Percentiles rank a stretch among this genome's conserved stretches.
These are phyloP conservation scores for Urechis unicinctus DNA, from an alignment of 2,888 invertebrate genomes.

Conservation along the genomic window DNA sequence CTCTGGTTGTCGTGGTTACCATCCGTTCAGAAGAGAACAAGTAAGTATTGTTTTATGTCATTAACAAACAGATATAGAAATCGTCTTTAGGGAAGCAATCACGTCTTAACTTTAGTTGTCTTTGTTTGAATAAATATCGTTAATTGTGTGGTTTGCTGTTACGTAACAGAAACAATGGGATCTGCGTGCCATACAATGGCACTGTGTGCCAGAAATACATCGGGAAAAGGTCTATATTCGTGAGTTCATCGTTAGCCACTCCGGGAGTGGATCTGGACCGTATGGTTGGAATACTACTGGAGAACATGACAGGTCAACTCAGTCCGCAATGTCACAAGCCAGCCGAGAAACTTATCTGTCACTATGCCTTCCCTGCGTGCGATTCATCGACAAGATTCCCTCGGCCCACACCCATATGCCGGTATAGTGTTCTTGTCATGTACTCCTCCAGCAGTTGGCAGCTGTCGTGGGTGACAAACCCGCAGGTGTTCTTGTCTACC, in stretches of 20 bases:
- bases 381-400: constrained; percentile 36
- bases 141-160: too few species aligned
- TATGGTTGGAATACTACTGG: constrained; percentile 5
- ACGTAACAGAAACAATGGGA: constrained; percentile 8
- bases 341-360: constrained; percentile 83
- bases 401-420: constrained; percentile 7
- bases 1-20: too few species aligned
- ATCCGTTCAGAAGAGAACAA: too few species aligned
- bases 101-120: too few species aligned
- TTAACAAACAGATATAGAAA: too few species aligned
- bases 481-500: too few species aligned
- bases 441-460: too few species aligned
- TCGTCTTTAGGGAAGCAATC: too few species aligned
- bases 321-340: constrained; percentile 63
- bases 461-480: too few species aligned
- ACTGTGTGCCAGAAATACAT: constrained; percentile 9
- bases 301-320: constrained; percentile 7
- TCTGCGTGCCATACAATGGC: constrained; percentile 12
- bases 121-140: too few species aligned
- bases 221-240: constrained; percentile 7
- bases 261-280: constrained; percentile 3
- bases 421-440: too few species aligned
- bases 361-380: constrained; percentile 87
- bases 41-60: too few species aligned
- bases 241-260: constrained; percentile 7